phyloP scores from a whole-genome alignment of 2,113 vertebrate species.

The Gymnarchus niloticus region DNA sequence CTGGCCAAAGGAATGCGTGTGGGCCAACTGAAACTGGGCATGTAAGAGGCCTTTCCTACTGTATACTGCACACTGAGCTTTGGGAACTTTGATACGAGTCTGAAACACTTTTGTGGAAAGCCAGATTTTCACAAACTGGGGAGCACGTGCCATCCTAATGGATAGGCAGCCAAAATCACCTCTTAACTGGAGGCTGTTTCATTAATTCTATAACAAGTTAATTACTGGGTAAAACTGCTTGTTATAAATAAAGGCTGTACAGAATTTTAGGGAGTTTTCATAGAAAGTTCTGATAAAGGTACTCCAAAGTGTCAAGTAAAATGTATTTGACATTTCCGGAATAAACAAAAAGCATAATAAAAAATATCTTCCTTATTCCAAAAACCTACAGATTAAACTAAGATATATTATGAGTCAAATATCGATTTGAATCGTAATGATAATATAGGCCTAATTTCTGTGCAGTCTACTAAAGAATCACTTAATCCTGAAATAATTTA shows the following conservation, averaged over 20 bases:
- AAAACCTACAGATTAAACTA: background rate
- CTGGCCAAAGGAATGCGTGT: background rate
- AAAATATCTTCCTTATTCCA: background rate
- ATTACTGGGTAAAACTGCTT: constrained; percentile 2
- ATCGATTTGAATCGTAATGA: background rate
- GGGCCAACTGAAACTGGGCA: too few species aligned
- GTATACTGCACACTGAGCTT: background rate
- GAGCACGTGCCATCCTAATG: constrained; percentile 2
- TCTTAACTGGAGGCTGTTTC: background rate
- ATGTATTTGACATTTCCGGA: too few species aligned
- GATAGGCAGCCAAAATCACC: constrained; percentile 3
- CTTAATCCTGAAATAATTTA: background rate
- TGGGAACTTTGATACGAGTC: too few species aligned
- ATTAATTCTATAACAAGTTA: background rate
- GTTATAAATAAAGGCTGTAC: too few species aligned
- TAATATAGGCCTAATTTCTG: background rate
- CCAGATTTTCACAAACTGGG: background rate
- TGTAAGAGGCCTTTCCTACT: background rate
- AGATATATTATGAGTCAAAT: too few species aligned
- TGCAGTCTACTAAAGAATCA: background rate
- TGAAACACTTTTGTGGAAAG: too few species aligned
- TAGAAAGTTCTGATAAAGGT: too few species aligned
- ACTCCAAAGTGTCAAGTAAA: too few species aligned
- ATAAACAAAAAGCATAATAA: too few species aligned
- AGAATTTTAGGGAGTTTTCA: too few species aligned